Evolutionary conservation across 2,888 invertebrate species (phyloP).

Genomic region (Drosophila borealis): DNA sequence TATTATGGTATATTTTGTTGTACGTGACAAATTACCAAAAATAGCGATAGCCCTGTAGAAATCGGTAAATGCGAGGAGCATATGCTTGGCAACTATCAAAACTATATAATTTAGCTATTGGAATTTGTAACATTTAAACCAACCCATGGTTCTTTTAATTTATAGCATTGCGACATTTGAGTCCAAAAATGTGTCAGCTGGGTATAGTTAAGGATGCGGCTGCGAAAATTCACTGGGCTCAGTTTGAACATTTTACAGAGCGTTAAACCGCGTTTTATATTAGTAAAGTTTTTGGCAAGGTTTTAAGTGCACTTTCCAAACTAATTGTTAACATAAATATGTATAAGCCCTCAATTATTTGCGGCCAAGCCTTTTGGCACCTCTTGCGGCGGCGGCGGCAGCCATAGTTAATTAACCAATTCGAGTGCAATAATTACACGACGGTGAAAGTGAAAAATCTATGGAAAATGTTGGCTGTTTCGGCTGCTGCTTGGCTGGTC

Average conservation of each 20-base stretch:
- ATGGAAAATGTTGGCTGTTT: slow-evolving; percentile 45
- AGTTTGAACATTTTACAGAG: slow-evolving; percentile 8
- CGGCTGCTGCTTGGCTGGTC: slow-evolving; percentile 18
- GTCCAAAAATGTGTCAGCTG: no score
- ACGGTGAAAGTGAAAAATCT: slow-evolving; percentile 75
- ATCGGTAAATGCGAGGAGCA: no score
- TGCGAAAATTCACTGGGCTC: slow-evolving; percentile 10
- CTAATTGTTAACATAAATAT: slow-evolving; percentile 25
- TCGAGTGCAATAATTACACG: slow-evolving; percentile 50
- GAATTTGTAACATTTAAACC: no score
- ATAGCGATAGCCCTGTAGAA: slow-evolving; percentile 19
- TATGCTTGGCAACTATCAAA: no score
- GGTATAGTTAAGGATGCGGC: slow-evolving; percentile 6
- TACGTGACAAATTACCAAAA: slow-evolving; percentile 60
- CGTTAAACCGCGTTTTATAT: slow-evolving; percentile 6
- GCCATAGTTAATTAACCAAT: slow-evolving; percentile 60
- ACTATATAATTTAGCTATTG: no score
- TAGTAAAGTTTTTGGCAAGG: slow-evolving; percentile 1
- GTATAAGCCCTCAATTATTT: slow-evolving; percentile 14
- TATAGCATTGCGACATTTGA: no score
- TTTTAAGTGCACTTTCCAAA: slow-evolving; percentile 27
- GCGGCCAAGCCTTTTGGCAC: slow-evolving; percentile 25
- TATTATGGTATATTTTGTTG: slow-evolving; percentile 3
- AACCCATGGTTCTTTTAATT: no score
- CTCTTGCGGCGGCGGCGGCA: slow-evolving; percentile 1